Evolutionary conservation across 37 sponge, comb jelly and placozoan species (phyloP), one percentile per base, ranked within the genome.

Genomic region (Theonella swinhoei): DNA sequence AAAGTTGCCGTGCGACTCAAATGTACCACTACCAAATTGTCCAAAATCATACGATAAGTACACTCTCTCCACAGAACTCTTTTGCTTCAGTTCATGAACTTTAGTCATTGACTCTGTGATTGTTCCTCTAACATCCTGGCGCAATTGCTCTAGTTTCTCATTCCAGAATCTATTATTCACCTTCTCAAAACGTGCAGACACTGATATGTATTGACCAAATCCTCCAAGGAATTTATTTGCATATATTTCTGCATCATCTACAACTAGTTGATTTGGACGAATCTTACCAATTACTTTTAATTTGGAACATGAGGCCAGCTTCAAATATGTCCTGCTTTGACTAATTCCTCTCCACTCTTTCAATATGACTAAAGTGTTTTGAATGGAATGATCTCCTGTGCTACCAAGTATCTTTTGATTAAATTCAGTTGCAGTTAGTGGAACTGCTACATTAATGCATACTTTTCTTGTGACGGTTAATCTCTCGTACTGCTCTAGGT

Each of bases 191-290:
- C 66, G 25, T 8, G 29, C 66, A 23, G 30, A 23, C 25, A 65
- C 66, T 65, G 66, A 23, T 7, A 29, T 24, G 66, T 65, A 65
- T n/a, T 65, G 29, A 8, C 66, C 66, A 65, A 65, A 65, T 23
- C 66, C 66, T 29, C 66, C 66, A 11, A 65, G 66, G 66, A 23
- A 20, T n/a, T 65, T 65, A 7, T 65, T 65, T 4, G 66, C 66
- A 26, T 24, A 65, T 7, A n/a, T 26, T 7, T 65, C 66, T 23
- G 66, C 66, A 20, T 65, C 66, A 24, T n/a, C 19, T 4, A 65
- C 5, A 26, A 65, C 30, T 7, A 11, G 11, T 8, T 4, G 5
- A 20, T n/a, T 65, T 65, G 66, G 66, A 5, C n/a, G 7, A 20
- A 26, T 5, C 4, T 7, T 29, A 5, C 25, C 5, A 20, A 24